Base-by-base conservation (phyloP, 2,888 invertebrate genomes). In the Steinernema carpocapsae region DNA sequence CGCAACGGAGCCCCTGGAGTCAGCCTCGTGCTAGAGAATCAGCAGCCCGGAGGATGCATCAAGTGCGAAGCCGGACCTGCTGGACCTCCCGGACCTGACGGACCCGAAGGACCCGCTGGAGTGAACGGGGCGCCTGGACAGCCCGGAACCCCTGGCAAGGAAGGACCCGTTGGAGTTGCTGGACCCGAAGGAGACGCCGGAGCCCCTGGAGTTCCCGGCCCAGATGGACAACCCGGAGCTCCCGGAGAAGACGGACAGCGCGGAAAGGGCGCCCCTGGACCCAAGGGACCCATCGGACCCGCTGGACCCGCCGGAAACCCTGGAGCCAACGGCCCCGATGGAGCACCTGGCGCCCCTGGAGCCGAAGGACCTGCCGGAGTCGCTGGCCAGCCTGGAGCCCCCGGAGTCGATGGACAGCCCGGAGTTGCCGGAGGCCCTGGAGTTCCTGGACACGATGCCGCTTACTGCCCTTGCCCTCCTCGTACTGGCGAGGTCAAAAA, bases 21-120 rank as follows among this genome's bases (percentile, higher is more conserved):
- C 1, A 74, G 75, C 1, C 77, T 75, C 48, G 78, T 78, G 0
- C 71, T 74, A 24, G 80, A 74, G 12, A 73, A 76, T 45, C 73
- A 70, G 26, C 45, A 76, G 26, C 51, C 74, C 46, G 77, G 77
- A 24, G 80, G 78, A 37, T 83, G 83, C 72, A 79, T 82, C 75
- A 76, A 79, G 73, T 82, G 83, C 72, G 83, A 84, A 43, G 82
- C 83, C 24, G 84, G 84, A 51, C 82, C 83, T 22, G 76, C 82
- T n/a, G 78, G 64, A 64, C 64, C 64, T 29, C 64, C 64, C 17
- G 64, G 37, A 29, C 64, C 64, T 17, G 37, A 32, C 4, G 83
- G 83, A 75, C 82, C 83, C 22, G 80, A 78, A 51, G 83, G 83
- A 79, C 81, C 81, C 24, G 79, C 83, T 10, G 83, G 83, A 76